Percentiles rank a stretch among this genome's conserved stretches.
phyloP scores from a whole-genome alignment of 2,888 invertebrate species.

The Drosophila nigritarsus region DNA sequence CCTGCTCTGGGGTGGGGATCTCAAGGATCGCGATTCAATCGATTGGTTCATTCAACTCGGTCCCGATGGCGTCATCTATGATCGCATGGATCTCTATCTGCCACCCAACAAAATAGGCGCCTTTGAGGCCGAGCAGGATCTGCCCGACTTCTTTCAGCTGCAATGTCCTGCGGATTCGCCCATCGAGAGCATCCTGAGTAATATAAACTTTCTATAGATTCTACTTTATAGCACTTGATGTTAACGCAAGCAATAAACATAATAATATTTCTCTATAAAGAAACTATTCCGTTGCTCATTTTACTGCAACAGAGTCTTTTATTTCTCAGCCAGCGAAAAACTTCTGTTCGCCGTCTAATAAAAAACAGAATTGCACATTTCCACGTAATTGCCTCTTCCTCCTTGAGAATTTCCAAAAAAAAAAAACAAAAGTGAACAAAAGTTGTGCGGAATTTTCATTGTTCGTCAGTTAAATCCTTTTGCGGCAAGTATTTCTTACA shows the following conservation, averaged over 20 bases:
- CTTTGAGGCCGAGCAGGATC: conserved; percentile 72
- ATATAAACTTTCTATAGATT: conserved; percentile 68
- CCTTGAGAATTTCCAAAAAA: neutral
- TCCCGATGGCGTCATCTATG: conserved; percentile 97
- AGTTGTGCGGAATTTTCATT: conserved; percentile 10
- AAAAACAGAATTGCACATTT: conserved; percentile 32
- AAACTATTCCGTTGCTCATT: conserved; percentile 9
- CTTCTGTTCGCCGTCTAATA: conserved; percentile 8
- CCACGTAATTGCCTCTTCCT: conserved; percentile 38
- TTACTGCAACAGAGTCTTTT: neutral
- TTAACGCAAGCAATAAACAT: conserved; percentile 59
- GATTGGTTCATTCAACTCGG: conserved; percentile 93
- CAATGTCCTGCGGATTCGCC: conserved; percentile 76
- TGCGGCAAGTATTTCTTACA: conserved; percentile 3
- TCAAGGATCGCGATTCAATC: conserved; percentile 93
- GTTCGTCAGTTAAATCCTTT: conserved; percentile 6
- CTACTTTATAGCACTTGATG: conserved; percentile 19
- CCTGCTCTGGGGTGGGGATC: conserved; percentile 98
- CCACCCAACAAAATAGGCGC: conserved; percentile 64
- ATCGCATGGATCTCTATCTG: conserved; percentile 89
- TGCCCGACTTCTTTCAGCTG: conserved; percentile 78
- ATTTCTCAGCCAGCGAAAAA: conserved; percentile 3
- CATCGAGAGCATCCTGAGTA: conserved; percentile 77
- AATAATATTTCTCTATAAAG: neutral
- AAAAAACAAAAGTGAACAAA: neutral